phyloP scores from a whole-genome alignment of 2,888 invertebrate species.

The Agrochola lychnidis region DNA sequence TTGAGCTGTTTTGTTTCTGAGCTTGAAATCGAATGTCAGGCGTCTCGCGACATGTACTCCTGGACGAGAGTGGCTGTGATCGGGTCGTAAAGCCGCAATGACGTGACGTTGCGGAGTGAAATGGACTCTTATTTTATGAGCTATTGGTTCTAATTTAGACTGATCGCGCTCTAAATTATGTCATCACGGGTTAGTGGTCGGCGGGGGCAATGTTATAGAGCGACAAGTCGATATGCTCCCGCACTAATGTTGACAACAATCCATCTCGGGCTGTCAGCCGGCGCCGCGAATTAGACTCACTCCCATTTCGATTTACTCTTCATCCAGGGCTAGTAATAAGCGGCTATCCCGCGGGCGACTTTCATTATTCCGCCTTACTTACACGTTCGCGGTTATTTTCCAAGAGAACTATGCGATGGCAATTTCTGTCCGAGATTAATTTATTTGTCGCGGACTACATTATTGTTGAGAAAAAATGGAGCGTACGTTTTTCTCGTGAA shows the following conservation, averaged over 20 bases:
- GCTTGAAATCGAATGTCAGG: slow-evolving; percentile 86
- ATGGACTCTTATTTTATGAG: slow-evolving; percentile 76
- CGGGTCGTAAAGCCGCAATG: slow-evolving; percentile 76
- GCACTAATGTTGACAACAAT: slow-evolving; percentile 90
- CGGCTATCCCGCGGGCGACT: slow-evolving; percentile 74
- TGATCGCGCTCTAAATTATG: slow-evolving; percentile 58
- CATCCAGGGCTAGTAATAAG: slow-evolving; percentile 80
- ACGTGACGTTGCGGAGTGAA: slow-evolving; percentile 67
- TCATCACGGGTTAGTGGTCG: slow-evolving; percentile 50
- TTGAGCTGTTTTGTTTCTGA: slow-evolving; percentile 84
- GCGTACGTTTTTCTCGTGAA: slow-evolving; percentile 78
- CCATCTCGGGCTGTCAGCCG: slow-evolving; percentile 88
- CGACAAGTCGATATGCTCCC: slow-evolving; percentile 88
- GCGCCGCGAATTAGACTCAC: slow-evolving; percentile 88
- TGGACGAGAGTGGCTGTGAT: slow-evolving; percentile 79
- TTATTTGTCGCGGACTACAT: slow-evolving; percentile 81
- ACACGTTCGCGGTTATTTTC: slow-evolving; percentile 69
- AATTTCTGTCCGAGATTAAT: slow-evolving; percentile 85
- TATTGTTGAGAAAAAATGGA: slow-evolving; percentile 79
- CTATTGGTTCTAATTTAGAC: slow-evolving; percentile 69
- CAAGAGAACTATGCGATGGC: slow-evolving; percentile 77
- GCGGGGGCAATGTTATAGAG: slow-evolving; percentile 73
- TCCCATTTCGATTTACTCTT: slow-evolving; percentile 89
- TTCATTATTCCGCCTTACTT: slow-evolving; percentile 76
- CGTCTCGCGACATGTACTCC: slow-evolving; percentile 82